Percentiles rank a stretch among this genome's conserved stretches.
Conservation (phyloP, 2,113 vertebrate genomes). For the Amphiprion percula region DNA sequence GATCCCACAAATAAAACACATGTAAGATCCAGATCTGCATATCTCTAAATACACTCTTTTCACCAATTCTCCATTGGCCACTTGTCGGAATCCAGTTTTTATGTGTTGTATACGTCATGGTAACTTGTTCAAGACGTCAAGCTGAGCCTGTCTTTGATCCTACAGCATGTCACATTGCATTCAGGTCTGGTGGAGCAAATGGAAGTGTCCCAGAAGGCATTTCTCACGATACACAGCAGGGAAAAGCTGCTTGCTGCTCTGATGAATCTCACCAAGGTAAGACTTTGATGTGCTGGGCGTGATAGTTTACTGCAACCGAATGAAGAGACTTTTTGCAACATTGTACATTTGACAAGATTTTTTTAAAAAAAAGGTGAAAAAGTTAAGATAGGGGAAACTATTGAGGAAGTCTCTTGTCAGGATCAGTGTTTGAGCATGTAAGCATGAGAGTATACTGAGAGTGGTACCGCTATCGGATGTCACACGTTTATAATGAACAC, state of each 20-base stretch:
- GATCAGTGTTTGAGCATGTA: background rate
- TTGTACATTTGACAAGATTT: background rate
- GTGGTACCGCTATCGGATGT: constrained; percentile 1
- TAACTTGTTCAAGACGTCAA: constrained; percentile 35
- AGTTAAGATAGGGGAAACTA: background rate
- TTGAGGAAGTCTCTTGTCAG: background rate
- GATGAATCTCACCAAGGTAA: constrained; percentile 68
- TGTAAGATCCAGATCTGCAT: constrained; percentile 6
- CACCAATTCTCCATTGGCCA: background rate
- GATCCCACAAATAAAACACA: constrained; percentile 21
- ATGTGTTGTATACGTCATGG: background rate
- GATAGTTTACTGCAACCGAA: constrained; percentile 32
- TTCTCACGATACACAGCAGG: constrained; percentile 62
- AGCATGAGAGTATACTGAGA: too few species aligned
- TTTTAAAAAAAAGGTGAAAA: background rate
- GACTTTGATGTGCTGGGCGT: constrained; percentile 31
- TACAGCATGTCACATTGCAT: constrained; percentile 62
- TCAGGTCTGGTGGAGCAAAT: constrained; percentile 54
- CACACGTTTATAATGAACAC: constrained; percentile 41
- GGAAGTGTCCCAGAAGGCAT: constrained; percentile 68
- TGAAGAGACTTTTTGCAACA: background rate
- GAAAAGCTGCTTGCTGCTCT: constrained; percentile 67
- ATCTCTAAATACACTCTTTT: background rate
- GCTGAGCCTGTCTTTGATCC: constrained; percentile 57
- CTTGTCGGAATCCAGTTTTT: constrained; percentile 32